Evolutionary conservation across 2,888 invertebrate species (phyloP).

Genomic region (Carabus problematicus): DNA sequence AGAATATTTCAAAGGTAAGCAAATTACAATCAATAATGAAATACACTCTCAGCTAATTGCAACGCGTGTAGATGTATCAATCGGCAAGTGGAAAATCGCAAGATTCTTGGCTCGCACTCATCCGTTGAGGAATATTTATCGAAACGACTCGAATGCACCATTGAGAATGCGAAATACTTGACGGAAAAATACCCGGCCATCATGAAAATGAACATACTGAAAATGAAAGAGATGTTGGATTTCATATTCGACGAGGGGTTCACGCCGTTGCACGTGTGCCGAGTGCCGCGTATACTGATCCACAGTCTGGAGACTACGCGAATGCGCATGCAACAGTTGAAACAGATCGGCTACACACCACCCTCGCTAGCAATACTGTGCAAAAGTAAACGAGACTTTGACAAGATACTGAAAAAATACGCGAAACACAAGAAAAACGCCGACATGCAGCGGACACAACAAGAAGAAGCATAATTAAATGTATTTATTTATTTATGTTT

Average conservation of each 20-base stretch:
- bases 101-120: constrained; percentile 56
- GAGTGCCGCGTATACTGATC: constrained; percentile 58
- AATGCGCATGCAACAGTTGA: constrained; percentile 55
- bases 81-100: constrained; percentile 54
- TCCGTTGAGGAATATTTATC: constrained; percentile 57
- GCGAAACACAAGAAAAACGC: constrained; percentile 21
- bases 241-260: constrained; percentile 58
- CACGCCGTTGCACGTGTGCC: constrained; percentile 55
- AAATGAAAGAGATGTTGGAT: constrained; percentile 59
- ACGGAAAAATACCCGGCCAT: constrained; percentile 57
- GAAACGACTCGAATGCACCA: constrained; percentile 55
- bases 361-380: constrained; percentile 45
- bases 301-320: constrained; percentile 58
- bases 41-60: no score
- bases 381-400: constrained; percentile 45
- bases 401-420: constrained; percentile 37
- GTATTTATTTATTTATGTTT: constrained; percentile 19
- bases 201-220: constrained; percentile 56
- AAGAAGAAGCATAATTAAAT: constrained; percentile 19
- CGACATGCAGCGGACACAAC: constrained; percentile 2
- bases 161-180: constrained; percentile 52
- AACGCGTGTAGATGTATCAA: constrained; percentile 54
- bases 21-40: not conserved
- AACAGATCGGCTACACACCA: constrained; percentile 48
- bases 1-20: constrained; percentile 55